Conservation (phyloP, 2,797 vertebrate species). For the Centroberyx gerrardi region DNA sequence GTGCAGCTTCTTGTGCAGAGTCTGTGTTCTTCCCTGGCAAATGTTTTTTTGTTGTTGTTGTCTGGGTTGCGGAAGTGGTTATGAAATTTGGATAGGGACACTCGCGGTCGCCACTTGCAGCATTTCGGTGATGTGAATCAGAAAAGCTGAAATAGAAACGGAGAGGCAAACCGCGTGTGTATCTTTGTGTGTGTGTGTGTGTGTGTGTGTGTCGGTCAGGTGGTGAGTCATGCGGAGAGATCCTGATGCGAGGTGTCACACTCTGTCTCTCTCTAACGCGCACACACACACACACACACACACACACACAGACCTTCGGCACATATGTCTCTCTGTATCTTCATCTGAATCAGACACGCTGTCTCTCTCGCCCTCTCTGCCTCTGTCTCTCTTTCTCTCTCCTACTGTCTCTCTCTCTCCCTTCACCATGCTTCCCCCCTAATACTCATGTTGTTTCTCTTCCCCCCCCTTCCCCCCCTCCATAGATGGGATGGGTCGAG, state of each 20-base stretch:
- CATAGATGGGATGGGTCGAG: slow-evolving; percentile 98
- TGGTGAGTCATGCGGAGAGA: slow-evolving; percentile 63
- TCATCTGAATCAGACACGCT: slow-evolving; percentile 38
- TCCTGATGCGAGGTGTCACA: slow-evolving; percentile 60
- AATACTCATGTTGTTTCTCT: slow-evolving; percentile 43
- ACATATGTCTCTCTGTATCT: slow-evolving; percentile 49
- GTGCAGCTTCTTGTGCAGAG: slow-evolving; percentile 21
- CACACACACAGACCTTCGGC: slow-evolving; percentile 36
- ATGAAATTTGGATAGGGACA: slow-evolving; percentile 23
- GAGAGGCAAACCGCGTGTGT: not conserved
- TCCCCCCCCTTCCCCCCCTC: not conserved
- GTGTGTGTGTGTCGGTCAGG: slow-evolving; percentile 44
- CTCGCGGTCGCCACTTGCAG: slow-evolving; percentile 13
- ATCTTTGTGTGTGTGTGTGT: not conserved
- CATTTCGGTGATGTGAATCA: slow-evolving; percentile 16
- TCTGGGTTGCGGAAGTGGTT: slow-evolving; percentile 36
- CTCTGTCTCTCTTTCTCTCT: slow-evolving; percentile 37
- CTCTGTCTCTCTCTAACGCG: slow-evolving; percentile 19
- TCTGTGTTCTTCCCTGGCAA: slow-evolving; percentile 28
- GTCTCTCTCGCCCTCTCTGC: slow-evolving; percentile 32
- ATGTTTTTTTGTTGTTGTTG: slow-evolving; percentile 35
- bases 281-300: slow-evolving; percentile 2
- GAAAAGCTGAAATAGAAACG: slow-evolving; percentile 22
- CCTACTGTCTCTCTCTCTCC: slow-evolving; percentile 35
- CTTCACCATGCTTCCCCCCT: slow-evolving; percentile 10